Conservation (phyloP, 2,113 vertebrate species). For the Saiga tatarica region DNA sequence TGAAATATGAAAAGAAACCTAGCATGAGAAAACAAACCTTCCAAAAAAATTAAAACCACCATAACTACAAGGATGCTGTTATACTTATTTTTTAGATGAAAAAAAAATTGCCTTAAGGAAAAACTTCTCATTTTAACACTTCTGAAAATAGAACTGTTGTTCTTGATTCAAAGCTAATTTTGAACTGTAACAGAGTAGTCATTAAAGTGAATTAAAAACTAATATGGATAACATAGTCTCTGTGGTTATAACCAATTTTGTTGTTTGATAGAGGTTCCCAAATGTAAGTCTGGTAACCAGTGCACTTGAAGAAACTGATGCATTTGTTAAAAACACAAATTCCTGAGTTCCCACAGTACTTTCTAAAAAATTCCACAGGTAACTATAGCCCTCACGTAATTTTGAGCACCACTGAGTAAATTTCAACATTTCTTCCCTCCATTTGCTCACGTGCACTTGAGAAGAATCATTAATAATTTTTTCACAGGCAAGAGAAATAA, state of each 20-base stretch:
- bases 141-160: conserved; percentile 27
- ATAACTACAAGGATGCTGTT: background rate
- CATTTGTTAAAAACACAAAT: background rate
- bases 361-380: background rate
- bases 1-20: conserved; percentile 25
- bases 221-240: background rate
- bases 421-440: background rate
- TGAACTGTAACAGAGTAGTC: background rate
- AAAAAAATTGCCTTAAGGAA: conserved; percentile 16
- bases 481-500: background rate
- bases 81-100: background rate
- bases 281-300: background rate
- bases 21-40: background rate
- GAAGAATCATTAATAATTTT: background rate
- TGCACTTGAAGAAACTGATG: background rate
- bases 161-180: conserved; percentile 36
- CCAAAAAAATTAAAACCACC: background rate
- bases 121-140: conserved; percentile 37
- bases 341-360: background rate
- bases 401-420: background rate
- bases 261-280: background rate
- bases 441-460: background rate
- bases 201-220: conserved; percentile 21
- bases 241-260: background rate
- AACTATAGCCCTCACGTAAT: background rate